Evolutionary conservation across 2,113 vertebrate species (phyloP).

Genomic region (Micronycteris hirsuta): DNA sequence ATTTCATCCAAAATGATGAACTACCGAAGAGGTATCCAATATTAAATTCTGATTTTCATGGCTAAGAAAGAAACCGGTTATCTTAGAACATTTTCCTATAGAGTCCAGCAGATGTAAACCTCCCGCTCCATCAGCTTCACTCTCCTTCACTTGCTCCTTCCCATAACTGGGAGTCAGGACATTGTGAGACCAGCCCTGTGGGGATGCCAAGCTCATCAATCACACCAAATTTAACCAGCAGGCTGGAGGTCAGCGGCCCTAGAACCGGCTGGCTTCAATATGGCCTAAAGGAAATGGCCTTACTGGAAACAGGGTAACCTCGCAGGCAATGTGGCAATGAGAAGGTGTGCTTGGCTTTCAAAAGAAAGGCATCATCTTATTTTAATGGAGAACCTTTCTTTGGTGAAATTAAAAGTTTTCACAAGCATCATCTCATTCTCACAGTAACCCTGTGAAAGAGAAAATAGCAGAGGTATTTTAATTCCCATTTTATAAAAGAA

Average conservation of each 20-base stretch:
- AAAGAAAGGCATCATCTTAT: not conserved
- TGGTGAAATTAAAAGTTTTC: conserved; percentile 33
- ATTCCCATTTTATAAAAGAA: conserved; percentile 30
- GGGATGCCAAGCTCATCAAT: not conserved
- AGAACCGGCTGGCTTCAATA: not conserved
- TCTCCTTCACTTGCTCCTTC: not conserved
- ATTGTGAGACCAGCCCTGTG: not conserved
- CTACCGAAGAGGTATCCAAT: not conserved
- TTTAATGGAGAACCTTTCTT: not conserved
- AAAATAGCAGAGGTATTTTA: not conserved
- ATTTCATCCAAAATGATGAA: not conserved
- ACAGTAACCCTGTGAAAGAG: not conserved
- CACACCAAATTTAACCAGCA: not conserved
- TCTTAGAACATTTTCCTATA: conserved; percentile 1
- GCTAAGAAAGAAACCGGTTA: conserved; percentile 5
- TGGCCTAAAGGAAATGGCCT: not conserved
- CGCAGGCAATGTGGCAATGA: not conserved
- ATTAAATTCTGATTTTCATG: not conserved
- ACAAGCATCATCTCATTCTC: conserved; percentile 10
- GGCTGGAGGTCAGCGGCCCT: not conserved
- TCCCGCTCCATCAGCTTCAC: not conserved
- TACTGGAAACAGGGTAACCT: not conserved
- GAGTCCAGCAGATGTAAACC: not conserved
- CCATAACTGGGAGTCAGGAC: not conserved
- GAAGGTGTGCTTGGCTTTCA: not conserved